Evolutionary conservation across 2,113 vertebrate genomes (phyloP).

Genomic region (Maccullochella peelii): DNA sequence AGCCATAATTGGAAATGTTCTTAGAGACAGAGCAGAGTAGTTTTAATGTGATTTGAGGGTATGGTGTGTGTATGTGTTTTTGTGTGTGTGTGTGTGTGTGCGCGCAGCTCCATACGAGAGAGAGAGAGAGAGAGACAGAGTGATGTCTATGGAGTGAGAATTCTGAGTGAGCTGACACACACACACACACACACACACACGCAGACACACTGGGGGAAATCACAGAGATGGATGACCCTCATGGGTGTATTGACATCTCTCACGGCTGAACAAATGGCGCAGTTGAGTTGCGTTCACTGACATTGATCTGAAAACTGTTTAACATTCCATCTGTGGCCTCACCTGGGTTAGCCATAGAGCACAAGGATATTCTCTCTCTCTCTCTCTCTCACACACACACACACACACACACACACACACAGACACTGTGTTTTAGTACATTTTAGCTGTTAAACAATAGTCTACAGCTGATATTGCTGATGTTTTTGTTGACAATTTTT

Average conservation of each 20-base stretch:
- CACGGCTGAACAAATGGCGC: slow-evolving; percentile 97
- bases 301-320: slow-evolving; percentile 93
- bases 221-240: slow-evolving; percentile 97
- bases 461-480: neutral
- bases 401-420: slow-evolving; percentile 10
- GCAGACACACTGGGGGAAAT: slow-evolving; percentile 83
- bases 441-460: slow-evolving; percentile 21
- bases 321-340: slow-evolving; percentile 92
- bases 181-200: slow-evolving; percentile 24
- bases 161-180: slow-evolving; percentile 1
- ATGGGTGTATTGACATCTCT: slow-evolving; percentile 98
- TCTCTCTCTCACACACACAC: slow-evolving; percentile 18
- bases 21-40: slow-evolving; percentile 91
- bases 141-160: slow-evolving; percentile 16
- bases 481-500: slow-evolving; percentile 11
- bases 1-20: slow-evolving; percentile 95
- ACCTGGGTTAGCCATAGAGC: slow-evolving; percentile 89
- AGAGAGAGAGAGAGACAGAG: neutral
- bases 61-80: slow-evolving; percentile 1
- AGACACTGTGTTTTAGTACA: slow-evolving; percentile 12
- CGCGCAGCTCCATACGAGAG: neutral
- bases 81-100: slow-evolving; percentile 5
- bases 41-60: slow-evolving; percentile 85
- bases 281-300: slow-evolving; percentile 98
- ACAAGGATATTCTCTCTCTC: slow-evolving; percentile 62